These are phyloP conservation scores for Asobara japonica DNA, from an alignment of 1,140 invertebrate genomes.

Conservation along the genomic window DNA sequence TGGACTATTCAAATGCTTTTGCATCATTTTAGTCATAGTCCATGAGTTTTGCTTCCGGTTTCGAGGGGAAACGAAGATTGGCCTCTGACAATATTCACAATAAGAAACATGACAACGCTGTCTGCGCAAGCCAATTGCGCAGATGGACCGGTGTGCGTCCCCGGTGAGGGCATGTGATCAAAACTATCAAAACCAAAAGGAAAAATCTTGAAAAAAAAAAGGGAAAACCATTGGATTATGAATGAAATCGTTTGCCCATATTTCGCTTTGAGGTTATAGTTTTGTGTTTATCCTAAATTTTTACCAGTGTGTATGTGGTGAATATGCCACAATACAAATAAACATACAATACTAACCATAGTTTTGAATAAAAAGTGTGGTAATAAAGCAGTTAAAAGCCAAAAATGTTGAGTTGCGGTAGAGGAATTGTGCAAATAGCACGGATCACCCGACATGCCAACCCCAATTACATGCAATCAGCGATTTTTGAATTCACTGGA, in stretches of 20 bases:
- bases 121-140: too few species aligned
- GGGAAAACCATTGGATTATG: too few species aligned
- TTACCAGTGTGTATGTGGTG: not conserved
- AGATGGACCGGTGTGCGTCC: too few species aligned
- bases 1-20: too few species aligned
- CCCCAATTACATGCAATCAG: slow-evolving; percentile 29
- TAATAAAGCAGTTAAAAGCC: not conserved
- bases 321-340: not conserved
- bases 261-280: not conserved
- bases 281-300: not conserved
- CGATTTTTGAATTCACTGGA: slow-evolving; percentile 39
- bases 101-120: too few species aligned
- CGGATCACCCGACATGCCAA: slow-evolving; percentile 43
- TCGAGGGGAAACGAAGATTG: too few species aligned
- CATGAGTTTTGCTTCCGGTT: too few species aligned
- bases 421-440: slow-evolving; percentile 44
- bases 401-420: slow-evolving; percentile 49
- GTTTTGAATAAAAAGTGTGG: slow-evolving; percentile 3
- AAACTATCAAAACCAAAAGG: too few species aligned
- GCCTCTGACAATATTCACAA: too few species aligned
- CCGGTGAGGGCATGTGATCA: too few species aligned
- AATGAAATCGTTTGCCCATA: not conserved
- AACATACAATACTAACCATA: not conserved
- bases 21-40: too few species aligned
- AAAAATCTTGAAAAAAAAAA: too few species aligned